These are phyloP conservation scores for Muscicapa comitata DNA, from an alignment of 2,797 vertebrate genomes.

Conservation along the genomic window DNA sequence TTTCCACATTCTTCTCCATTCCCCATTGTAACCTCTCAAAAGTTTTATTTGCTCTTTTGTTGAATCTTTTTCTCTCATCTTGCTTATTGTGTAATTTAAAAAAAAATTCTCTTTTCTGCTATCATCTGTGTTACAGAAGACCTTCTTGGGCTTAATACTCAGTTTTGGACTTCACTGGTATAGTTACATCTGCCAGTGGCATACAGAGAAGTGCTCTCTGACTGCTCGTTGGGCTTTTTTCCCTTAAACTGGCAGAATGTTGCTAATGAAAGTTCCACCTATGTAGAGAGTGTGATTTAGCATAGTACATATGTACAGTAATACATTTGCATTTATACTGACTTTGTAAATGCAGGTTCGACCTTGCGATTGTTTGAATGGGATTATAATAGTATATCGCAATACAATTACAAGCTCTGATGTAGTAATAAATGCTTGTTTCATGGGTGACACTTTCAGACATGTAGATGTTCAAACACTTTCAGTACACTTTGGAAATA, in stretches of 20 bases:
- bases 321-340: background rate
- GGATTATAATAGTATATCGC: background rate
- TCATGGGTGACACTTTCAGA: background rate
- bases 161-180: background rate
- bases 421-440: background rate
- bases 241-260: background rate
- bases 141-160: background rate
- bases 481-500: background rate
- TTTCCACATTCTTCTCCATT: rapidly evolving
- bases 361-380: background rate
- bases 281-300: background rate
- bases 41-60: background rate
- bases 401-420: background rate
- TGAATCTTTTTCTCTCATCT: background rate
- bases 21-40: rapidly evolving
- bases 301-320: background rate
- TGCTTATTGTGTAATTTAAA: background rate
- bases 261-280: background rate
- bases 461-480: background rate
- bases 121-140: background rate
- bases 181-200: background rate
- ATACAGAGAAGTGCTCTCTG: background rate
- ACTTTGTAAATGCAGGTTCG: background rate
- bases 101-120: background rate
- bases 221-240: rapidly evolving